phyloP scores from a whole-genome alignment of 2,888 invertebrate species.

The Idaea dimidiata region DNA sequence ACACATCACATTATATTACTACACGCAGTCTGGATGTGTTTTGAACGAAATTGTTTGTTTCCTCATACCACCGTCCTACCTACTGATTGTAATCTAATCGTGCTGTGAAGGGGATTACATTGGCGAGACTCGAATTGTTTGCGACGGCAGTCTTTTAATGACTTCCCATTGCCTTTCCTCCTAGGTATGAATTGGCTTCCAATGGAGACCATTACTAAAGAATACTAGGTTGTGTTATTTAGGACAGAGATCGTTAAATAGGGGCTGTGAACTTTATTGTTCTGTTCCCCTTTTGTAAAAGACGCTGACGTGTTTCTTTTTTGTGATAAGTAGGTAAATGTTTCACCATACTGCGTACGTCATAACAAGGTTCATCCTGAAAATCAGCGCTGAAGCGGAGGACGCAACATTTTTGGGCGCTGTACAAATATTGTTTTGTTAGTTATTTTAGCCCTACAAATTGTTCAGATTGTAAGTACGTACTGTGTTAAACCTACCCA shows the following conservation, averaged over 20 bases:
- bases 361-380: too few species aligned
- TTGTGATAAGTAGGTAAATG: too few species aligned
- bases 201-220: not conserved
- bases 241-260: not conserved
- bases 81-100: not conserved
- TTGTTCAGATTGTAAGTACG: too few species aligned
- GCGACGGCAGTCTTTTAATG: not conserved
- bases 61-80: not conserved
- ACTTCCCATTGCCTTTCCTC: not conserved
- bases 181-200: not conserved
- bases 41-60: not conserved
- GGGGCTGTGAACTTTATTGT: not conserved
- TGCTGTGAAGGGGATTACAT: not conserved
- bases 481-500: too few species aligned
- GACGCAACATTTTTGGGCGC: too few species aligned
- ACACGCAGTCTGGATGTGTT: slow-evolving; percentile 1
- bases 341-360: too few species aligned
- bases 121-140: not conserved
- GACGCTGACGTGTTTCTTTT: too few species aligned
- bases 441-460: too few species aligned
- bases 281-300: too few species aligned
- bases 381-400: too few species aligned
- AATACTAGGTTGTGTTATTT: not conserved
- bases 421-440: too few species aligned
- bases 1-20: not conserved